Percentiles rank a stretch among this genome's conserved stretches.
Evolutionary conservation across 2,797 vertebrate genomes (phyloP).

Genomic region (Acomys russatus): DNA sequence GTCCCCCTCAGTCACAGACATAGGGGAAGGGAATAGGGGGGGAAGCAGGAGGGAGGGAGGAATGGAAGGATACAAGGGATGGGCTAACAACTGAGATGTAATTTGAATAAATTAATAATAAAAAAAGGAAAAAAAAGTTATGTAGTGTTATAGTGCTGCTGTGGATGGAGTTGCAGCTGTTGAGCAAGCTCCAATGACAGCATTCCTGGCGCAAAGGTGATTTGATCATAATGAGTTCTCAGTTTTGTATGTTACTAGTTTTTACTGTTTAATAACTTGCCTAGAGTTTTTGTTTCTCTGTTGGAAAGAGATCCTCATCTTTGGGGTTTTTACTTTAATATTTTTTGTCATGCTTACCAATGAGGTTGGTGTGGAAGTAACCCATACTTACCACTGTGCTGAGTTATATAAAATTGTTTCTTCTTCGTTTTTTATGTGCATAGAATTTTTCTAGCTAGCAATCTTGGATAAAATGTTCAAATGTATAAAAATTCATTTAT

Average conservation of each 20-base stretch:
- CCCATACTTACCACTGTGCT: background rate
- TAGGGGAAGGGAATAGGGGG: too few species aligned
- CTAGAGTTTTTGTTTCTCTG: background rate
- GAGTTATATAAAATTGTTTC: background rate
- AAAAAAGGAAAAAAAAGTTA: background rate
- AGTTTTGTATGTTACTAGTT: background rate
- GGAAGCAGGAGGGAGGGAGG: too few species aligned
- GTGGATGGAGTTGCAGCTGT: background rate
- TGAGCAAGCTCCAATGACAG: background rate
- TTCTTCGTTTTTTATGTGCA: background rate
- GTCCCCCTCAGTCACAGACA: too few species aligned
- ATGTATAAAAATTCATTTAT: conserved; percentile 25
- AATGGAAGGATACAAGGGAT: too few species aligned
- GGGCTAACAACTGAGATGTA: too few species aligned
- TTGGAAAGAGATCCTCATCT: background rate
- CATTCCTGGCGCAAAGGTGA: background rate
- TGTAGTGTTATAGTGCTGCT: background rate
- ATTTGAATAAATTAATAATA: too few species aligned
- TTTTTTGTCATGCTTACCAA: background rate
- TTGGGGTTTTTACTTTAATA: background rate
- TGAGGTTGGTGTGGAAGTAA: background rate
- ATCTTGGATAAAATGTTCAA: conserved; percentile 14
- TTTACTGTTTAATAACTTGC: background rate
- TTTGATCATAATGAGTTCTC: background rate
- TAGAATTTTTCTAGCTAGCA: background rate